Evolutionary conservation across 2,113 vertebrate species (phyloP).

Genomic region (Tyto alba): DNA sequence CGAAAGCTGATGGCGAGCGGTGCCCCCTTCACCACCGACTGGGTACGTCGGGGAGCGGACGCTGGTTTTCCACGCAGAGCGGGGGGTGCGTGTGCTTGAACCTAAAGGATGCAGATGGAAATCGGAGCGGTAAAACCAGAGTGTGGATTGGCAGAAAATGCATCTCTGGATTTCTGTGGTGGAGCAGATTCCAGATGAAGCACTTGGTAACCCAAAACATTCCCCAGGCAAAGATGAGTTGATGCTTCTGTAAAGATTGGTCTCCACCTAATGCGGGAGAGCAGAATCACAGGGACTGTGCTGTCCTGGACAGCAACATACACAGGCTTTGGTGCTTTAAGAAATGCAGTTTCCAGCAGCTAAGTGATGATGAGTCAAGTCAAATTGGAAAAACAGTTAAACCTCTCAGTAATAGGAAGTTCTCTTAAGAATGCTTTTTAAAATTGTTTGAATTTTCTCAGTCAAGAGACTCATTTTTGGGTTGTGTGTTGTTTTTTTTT

Average conservation of each 20-base stretch:
- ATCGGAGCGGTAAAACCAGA: neutral
- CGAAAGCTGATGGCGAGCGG: conserved; percentile 88
- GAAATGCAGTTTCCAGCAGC: neutral
- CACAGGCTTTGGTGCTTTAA: neutral
- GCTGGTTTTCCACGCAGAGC: neutral
- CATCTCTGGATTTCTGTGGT: neutral
- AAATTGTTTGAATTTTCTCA: neutral
- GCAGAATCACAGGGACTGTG: rapidly evolving
- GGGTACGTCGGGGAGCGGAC: conserved; percentile 70
- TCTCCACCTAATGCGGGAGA: neutral
- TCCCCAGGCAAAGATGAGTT: neutral
- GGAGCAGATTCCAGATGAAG: neutral
- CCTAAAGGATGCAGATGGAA: neutral
- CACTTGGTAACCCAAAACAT: neutral
- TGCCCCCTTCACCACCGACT: conserved; percentile 93
- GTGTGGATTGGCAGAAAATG: neutral
- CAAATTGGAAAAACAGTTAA: neutral
- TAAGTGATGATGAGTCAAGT: neutral
- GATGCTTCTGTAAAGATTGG: neutral
- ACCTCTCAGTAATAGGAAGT: neutral
- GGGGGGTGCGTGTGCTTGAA: rapidly evolving
- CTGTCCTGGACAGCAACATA: rapidly evolving
- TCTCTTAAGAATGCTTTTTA: neutral
- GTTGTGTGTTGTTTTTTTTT: too few relatives aligned
- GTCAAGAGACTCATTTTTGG: neutral